Conservation (phyloP, 1,140 invertebrate genomes). For the Drosophila dunni region DNA sequence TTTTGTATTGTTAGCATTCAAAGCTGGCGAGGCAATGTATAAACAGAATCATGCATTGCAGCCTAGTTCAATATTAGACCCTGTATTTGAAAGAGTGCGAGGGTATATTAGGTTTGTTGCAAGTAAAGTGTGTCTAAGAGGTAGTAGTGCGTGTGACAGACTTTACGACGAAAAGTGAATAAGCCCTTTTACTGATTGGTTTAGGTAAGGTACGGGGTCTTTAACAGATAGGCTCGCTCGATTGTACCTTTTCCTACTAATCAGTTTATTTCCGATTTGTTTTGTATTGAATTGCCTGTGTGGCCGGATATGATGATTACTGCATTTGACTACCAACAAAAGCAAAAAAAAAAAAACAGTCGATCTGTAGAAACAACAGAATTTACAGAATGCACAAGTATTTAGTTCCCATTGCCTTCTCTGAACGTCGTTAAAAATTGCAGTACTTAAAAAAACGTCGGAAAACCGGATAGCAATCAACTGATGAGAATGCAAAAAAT, state of each 20-base stretch:
- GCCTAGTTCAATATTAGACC: not conserved
- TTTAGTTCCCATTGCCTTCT: constrained; percentile 3
- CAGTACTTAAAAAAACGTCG: too few species aligned
- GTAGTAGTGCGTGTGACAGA: too few species aligned
- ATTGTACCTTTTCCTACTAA: not conserved
- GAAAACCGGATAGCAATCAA: too few species aligned
- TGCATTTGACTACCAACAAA: not conserved
- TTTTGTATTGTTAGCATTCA: constrained; percentile 9
- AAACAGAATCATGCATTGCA: constrained; percentile 32
- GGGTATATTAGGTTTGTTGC: too few species aligned
- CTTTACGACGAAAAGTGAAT: too few species aligned
- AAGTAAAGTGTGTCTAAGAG: too few species aligned
- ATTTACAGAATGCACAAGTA: not conserved
- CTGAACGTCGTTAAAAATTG: too few species aligned
- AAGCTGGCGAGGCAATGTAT: constrained; percentile 39
- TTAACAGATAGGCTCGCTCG: too few species aligned
- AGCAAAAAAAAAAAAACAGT: not conserved
- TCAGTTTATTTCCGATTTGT: not conserved
- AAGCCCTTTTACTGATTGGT: too few species aligned
- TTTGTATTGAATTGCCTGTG: constrained; percentile 10
- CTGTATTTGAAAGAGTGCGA: too few species aligned
- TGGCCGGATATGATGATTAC: constrained; percentile 37
- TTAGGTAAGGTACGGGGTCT: too few species aligned
- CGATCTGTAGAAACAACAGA: constrained; percentile 2
- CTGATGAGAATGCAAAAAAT: too few species aligned